Base-by-base conservation (phyloP, 2,888 invertebrate species). In the Ditylenchus weischeri region DNA sequence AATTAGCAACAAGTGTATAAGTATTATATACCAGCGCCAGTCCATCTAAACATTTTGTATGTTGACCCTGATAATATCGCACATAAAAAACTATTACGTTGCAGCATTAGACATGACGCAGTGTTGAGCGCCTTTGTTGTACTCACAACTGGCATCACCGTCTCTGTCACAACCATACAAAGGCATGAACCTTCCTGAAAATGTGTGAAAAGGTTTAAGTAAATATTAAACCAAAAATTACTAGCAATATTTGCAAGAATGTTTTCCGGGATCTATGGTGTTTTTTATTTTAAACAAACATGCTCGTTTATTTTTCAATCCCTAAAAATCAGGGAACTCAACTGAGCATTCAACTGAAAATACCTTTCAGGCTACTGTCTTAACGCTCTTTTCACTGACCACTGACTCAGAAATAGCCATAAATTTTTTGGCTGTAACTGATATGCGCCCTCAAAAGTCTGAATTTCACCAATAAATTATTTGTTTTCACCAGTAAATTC, bases 111-210 rank as follows among this genome's bases (percentile, higher is more conserved):
- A 70, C 74, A 71, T 72, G 18, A 72, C 74, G 38, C 74, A 75
- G 54, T 75, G 74, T 61, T 69, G 69, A 70, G 69, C 66, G n/a
- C 91, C 91, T 83, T 89, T 89, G 83, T 96, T 92, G 82, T 91
- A 91, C 83, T 89, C 88, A 82, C 93, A 93, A 48, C 89, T 89
- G 18, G 85, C 84, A 84, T 93, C 93, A 1, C 91, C 89, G 83
- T 93, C 92, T 82, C 89, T 90, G 84, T 94, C 93, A 83, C 94
- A 94, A 75, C 90, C 89, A 73, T 89, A 88, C 83, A 94, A 92
- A 0, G 95, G 92, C 84, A 92, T 87, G 84, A 88, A 96, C n/a
- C 93, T 88, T 7, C 95, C 68, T 68, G 21, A 13, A 62, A 3
- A 35, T 18, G 49, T 10, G 15, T 43, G 29, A 29, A 29, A 29